Base-by-base conservation (phyloP, 1,140 invertebrate genomes). In the Oncopeltus fasciatus region DNA sequence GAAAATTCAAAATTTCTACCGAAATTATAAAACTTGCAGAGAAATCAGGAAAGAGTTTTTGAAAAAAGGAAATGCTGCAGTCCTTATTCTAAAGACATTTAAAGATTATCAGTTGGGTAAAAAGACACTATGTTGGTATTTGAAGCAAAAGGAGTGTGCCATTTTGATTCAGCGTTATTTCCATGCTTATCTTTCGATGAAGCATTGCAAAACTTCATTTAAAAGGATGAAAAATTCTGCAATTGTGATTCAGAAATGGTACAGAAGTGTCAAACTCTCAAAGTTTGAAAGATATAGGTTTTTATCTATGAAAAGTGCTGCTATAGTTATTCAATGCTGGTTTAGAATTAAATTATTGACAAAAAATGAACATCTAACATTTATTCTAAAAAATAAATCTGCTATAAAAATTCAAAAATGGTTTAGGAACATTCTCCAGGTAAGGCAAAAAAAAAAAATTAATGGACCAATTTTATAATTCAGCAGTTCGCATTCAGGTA, bases 1-100 rank as follows among this genome's bases (percentile, higher is more conserved):
- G 16, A 28, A 33, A n/a, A 58, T 67, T 16, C 64, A 67, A 49
- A 33, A 49, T 16, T 12, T 18, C 12, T 66, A 66, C 24, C 59
- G 67, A 28, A 29, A 20, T 5, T 8, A 16, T 14, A 2, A 20
- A 18, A 11, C 18, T 2, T 27, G 18, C 8, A 59, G 11, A 18
- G 2, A 11, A 8, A 14, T 27, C 11, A 31, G n/a, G 12, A n/a
- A 33, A 31, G 9, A 33, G 5, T 59, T n/a, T 38, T n/a, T 38
- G 14, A 43, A 59, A 31, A 29, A n/a, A 14, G 33, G 24, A 38
- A 29, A 24, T 5, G 20, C 57, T n/a, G 57, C 29, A 20, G 33
- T 14, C 29, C 2, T 59, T 4, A 59, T 59, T 31, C 57, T 31
- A 33, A 38, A 18, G 14, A 33, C 8, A 31, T 59, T 18, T 43